These are phyloP conservation scores for Ceramica pisi DNA, from an alignment of 2,888 invertebrate genomes.

Conservation along the genomic window DNA sequence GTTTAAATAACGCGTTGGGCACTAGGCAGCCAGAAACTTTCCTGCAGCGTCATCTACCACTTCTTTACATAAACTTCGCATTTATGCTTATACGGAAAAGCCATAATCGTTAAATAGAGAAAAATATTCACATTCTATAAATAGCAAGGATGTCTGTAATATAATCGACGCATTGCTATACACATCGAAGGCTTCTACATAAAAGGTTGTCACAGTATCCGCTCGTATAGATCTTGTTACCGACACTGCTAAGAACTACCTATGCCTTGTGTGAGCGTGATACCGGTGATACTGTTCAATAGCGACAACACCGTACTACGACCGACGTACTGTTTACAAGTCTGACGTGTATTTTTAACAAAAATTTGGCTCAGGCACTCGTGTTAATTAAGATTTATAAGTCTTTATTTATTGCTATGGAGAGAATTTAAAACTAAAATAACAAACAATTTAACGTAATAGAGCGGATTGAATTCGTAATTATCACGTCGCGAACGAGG, in stretches of 20 bases:
- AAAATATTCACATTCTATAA: conserved; percentile 34
- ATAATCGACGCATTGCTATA: conserved; percentile 55
- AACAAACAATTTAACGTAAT: conserved; percentile 5
- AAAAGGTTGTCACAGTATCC: conserved; percentile 68
- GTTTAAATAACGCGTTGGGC: conserved; percentile 13
- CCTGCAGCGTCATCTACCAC: neutral
- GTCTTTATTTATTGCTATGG: conserved; percentile 3
- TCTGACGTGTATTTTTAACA: conserved; percentile 30
- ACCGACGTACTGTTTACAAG: conserved; percentile 31
- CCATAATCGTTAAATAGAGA: conserved; percentile 32
- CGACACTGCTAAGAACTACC: conserved; percentile 36
- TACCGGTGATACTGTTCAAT: conserved; percentile 11
- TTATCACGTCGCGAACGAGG: conserved; percentile 40
- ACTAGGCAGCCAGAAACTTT: conserved; percentile 1
- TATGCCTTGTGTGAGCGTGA: conserved; percentile 22
- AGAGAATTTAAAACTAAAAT: conserved; percentile 8
- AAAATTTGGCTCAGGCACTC: conserved; percentile 32
- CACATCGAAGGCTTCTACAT: conserved; percentile 56
- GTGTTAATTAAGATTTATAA: conserved; percentile 20
- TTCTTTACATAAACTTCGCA: conserved; percentile 27
- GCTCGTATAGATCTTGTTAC: conserved; percentile 67
- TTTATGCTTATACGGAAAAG: conserved; percentile 42
- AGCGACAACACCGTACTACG: conserved; percentile 35
- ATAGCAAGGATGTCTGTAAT: conserved; percentile 59
- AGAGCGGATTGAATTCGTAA: conserved; percentile 33